Evolutionary conservation across 2,888 invertebrate species (phyloP).

Genomic region (Scaptomyza tumidula): DNA sequence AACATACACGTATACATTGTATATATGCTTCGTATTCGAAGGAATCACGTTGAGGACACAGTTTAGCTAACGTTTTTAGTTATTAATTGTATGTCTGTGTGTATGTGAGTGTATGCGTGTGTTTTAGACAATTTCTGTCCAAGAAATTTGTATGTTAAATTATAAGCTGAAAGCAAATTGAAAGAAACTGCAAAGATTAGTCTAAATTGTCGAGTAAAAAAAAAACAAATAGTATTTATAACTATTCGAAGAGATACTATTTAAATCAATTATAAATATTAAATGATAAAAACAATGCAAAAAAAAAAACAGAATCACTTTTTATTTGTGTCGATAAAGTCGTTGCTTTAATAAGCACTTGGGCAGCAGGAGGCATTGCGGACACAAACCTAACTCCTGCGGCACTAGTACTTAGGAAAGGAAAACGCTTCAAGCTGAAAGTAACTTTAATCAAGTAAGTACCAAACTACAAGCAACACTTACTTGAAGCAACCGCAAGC

Average conservation of each 20-base stretch:
- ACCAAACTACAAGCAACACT: neutral
- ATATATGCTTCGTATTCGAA: slow-evolving; percentile 58
- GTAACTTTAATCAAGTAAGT: slow-evolving; percentile 9
- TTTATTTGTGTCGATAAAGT: slow-evolving; percentile 79
- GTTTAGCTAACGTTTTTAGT: slow-evolving; percentile 48
- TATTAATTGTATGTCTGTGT: slow-evolving; percentile 16
- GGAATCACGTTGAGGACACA: slow-evolving; percentile 41
- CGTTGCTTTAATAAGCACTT: slow-evolving; percentile 86
- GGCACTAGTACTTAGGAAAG: slow-evolving; percentile 86
- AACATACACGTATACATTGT: slow-evolving; percentile 14
- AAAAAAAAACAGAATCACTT: slow-evolving; percentile 2
- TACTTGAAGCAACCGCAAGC: neutral
- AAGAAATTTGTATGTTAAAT: slow-evolving; percentile 51
- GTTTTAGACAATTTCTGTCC: slow-evolving; percentile 71
- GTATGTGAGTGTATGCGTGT: slow-evolving; percentile 36
- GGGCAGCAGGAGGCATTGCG: slow-evolving; percentile 85
- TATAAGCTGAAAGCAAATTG: slow-evolving; percentile 58
- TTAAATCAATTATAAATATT: slow-evolving; percentile 61
- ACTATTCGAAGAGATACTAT: slow-evolving; percentile 70
- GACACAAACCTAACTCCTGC: slow-evolving; percentile 84
- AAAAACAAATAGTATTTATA: slow-evolving; percentile 70
- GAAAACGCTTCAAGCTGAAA: slow-evolving; percentile 55
- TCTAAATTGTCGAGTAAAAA: slow-evolving; percentile 65
- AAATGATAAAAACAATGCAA: slow-evolving; percentile 31
- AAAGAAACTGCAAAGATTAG: slow-evolving; percentile 70